These are phyloP conservation scores for Tinamus guttatus DNA, from an alignment of 2,113 vertebrate species.

Conservation along the genomic window DNA sequence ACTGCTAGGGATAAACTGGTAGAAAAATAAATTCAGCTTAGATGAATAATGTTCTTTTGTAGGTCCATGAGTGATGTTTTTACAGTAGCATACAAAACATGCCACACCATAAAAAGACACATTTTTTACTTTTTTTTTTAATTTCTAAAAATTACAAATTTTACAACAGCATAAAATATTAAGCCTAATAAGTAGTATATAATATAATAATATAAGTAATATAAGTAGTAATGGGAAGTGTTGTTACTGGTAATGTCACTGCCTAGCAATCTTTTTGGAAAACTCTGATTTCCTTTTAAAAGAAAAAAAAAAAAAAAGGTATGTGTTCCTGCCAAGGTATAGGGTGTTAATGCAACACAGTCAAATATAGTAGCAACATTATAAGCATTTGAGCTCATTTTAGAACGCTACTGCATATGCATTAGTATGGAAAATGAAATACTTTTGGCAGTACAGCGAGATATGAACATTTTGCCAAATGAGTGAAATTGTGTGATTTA, in stretches of 20 bases:
- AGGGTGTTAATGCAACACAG: not conserved
- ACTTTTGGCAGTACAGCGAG: not conserved
- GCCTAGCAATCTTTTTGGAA: not conserved
- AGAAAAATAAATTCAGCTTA: not conserved
- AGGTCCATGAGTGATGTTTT: not conserved
- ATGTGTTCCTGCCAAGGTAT: not conserved
- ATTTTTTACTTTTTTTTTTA: too few relatives aligned
- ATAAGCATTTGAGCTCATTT: not conserved
- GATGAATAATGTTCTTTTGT: too few relatives aligned
- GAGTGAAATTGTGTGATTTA: not conserved
- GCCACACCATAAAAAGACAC: too few relatives aligned
- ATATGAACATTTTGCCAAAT: not conserved
- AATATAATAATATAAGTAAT: too few relatives aligned
- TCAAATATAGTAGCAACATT: slow-evolving; percentile 3
- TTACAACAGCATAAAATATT: not conserved
- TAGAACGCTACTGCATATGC: slow-evolving; percentile 17
- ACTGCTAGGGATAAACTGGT: not conserved
- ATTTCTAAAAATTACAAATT: too few relatives aligned
- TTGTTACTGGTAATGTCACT: not conserved
- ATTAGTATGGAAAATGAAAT: not conserved
- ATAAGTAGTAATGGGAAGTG: too few relatives aligned
- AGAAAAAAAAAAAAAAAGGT: not conserved
- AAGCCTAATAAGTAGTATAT: too few relatives aligned
- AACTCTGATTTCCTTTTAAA: not conserved
- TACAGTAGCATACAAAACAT: not conserved